These are phyloP conservation scores for Leptocoma aspasia DNA, from an alignment of 2,113 vertebrate genomes.

Conservation along the genomic window DNA sequence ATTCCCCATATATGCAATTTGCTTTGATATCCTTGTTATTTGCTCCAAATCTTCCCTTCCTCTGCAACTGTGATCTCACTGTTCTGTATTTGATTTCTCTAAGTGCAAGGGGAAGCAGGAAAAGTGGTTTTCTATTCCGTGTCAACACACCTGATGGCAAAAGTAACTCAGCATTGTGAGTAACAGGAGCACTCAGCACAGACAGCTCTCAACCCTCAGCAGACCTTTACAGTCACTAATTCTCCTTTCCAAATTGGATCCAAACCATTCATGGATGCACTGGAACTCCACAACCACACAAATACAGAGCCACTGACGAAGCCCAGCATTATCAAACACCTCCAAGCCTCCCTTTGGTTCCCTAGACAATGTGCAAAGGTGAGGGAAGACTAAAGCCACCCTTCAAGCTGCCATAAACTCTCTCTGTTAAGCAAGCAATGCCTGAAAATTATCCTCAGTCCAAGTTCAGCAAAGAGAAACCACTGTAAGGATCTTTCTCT, in stretches of 20 bases:
- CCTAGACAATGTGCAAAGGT: neutral
- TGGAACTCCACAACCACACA: neutral
- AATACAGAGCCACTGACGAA: neutral
- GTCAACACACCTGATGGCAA: neutral
- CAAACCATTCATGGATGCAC: fast-evolving
- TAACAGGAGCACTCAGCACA: neutral
- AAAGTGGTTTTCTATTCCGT: neutral
- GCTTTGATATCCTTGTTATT: neutral
- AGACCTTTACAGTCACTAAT: neutral
- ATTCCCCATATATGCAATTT: neutral
- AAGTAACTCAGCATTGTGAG: neutral
- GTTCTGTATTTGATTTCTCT: neutral
- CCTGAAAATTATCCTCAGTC: neutral
- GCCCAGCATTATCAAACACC: neutral
- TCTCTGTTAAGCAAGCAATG: neutral
- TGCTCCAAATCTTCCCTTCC: neutral
- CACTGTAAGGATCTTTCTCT: neutral
- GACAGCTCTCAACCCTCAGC: neutral
- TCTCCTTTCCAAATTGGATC: neutral
- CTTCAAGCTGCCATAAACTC: neutral
- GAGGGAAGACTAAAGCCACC: neutral
- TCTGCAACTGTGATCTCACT: neutral
- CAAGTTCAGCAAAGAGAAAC: neutral
- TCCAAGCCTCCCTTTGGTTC: neutral
- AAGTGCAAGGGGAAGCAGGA: neutral